Evolutionary conservation across 2,113 vertebrate species (phyloP).

Genomic region (Pterophyllum scalare): DNA sequence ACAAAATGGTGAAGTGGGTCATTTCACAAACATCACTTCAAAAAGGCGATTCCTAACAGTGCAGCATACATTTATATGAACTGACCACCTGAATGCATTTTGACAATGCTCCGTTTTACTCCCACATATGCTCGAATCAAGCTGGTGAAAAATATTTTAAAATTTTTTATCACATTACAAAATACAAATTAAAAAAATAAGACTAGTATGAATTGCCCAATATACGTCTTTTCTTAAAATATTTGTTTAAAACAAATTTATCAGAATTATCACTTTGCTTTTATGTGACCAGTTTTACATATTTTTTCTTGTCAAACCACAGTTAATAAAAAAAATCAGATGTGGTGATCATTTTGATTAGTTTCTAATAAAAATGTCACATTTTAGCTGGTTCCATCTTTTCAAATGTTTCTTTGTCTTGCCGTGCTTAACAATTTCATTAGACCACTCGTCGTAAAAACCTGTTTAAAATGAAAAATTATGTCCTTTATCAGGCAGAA

Average conservation of each 20-base stretch:
- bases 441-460: too few relatives aligned
- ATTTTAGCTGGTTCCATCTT: background rate
- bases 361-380: background rate
- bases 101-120: background rate
- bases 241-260: fast-evolving
- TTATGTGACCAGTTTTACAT: background rate
- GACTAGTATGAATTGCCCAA: background rate
- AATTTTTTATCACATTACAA: background rate
- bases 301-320: background rate
- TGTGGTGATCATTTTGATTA: background rate
- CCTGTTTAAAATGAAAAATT: background rate
- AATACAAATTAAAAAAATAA: background rate
- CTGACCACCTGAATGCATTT: background rate
- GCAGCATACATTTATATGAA: background rate
- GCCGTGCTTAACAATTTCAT: background rate
- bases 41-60: background rate
- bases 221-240: background rate
- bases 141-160: background rate
- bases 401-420: too few relatives aligned
- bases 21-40: background rate
- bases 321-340: background rate
- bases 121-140: background rate
- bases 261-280: too few relatives aligned
- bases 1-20: conserved; percentile 11
- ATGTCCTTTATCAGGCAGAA: background rate